Evolutionary conservation across 2,888 invertebrate genomes (phyloP).

Genomic region (Julus scandinavius): DNA sequence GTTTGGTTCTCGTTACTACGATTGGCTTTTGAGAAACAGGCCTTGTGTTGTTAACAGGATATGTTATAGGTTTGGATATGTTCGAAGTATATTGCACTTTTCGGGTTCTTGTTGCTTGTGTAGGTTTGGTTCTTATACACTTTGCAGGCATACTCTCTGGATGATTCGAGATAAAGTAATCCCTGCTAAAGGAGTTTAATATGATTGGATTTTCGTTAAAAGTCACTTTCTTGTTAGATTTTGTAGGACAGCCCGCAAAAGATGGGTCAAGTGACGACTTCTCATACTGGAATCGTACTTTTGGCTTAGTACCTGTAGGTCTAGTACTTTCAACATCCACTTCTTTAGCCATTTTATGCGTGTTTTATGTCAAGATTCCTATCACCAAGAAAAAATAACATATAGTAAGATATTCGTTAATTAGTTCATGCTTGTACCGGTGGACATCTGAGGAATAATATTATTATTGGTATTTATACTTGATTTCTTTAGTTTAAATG

Average conservation of each 20-base stretch:
- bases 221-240: constrained; percentile 32
- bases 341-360: neutral
- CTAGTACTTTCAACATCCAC: neutral
- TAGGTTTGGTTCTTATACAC: neutral
- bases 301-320: neutral
- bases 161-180: neutral
- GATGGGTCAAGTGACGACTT: neutral
- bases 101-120: neutral
- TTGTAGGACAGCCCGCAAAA: neutral
- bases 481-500: too few relatives aligned
- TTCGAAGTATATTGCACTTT: neutral
- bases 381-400: neutral
- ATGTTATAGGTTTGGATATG: neutral
- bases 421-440: too few relatives aligned
- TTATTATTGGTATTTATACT: too few relatives aligned
- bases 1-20: neutral
- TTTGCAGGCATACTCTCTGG: neutral
- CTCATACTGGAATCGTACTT: neutral
- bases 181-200: neutral
- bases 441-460: too few relatives aligned
- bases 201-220: constrained; percentile 45
- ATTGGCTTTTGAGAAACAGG: neutral
- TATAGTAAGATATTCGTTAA: neutral
- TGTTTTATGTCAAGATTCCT: neutral
- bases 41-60: neutral